Evolutionary conservation across 2,888 invertebrate genomes (phyloP), one percentile per base, ranked within the genome.

Genomic region (Pollenia angustigena): DNA sequence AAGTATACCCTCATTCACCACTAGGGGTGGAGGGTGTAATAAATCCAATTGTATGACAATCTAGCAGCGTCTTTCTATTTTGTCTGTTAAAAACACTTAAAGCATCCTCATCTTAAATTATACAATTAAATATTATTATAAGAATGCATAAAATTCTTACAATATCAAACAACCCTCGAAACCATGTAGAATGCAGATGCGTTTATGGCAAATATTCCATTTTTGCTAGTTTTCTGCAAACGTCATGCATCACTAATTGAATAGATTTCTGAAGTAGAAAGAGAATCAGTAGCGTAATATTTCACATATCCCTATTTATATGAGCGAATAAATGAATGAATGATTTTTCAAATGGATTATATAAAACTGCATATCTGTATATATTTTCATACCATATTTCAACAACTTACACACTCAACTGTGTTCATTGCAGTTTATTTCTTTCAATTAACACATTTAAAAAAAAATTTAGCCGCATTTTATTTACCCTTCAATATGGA

Each of bases 211-310:
- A 75, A 23, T 52, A 58, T 68, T 44, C n/a, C 42, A 52, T 40
- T 60, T 46, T 42, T 42, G 42, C 18, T 64, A 52, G 48, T 58
- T 72, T 81, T 81, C 56, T 81, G 74, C 66, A 58, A 68, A 74
- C n/a, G 68, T 68, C 74, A 74, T 68, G 68, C 81, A 68, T 74
- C 48, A 74, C 66, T 81, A 44, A 66, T 74, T 81, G 46, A 48
- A 46, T 44, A 18, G 18, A 64, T 46, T 44, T 44, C 46, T 66
- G 14, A 14, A 12, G 14, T n/a, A 18, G 14, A 9, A 48, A 32
- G 9, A 14, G 18, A 66, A 23, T 48, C 66, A 66, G 32, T 23
- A 48, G 32, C 48, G 23, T 66, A 4, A 48, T 48, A 32, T 66
- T 66, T 23, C 14, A 12, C 14, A 66, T 66, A 12, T 66, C 14